Conservation (phyloP, 1,140 invertebrate genomes). For the Drosophila ercepeae region DNA sequence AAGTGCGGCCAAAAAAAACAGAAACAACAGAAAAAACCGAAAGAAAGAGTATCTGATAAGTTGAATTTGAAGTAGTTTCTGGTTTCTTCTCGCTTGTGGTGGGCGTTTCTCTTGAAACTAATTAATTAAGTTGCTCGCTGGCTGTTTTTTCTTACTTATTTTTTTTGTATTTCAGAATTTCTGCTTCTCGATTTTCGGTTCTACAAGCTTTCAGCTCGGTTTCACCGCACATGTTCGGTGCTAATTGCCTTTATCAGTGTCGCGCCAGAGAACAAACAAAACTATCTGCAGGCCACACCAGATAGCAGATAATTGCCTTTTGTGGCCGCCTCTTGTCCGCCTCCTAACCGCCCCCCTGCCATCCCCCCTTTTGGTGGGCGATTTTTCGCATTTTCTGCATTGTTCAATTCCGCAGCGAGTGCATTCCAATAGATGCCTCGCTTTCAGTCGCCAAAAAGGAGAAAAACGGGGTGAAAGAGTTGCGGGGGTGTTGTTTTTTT, state of each 20-base stretch:
- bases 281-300: slow-evolving; percentile 55
- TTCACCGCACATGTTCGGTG: slow-evolving; percentile 62
- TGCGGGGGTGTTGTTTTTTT: slow-evolving; percentile 1
- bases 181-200: neutral
- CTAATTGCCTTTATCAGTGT: slow-evolving; percentile 76
- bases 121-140: slow-evolving; percentile 63
- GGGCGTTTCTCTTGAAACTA: slow-evolving; percentile 34
- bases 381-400: slow-evolving; percentile 20
- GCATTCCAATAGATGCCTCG: slow-evolving; percentile 47
- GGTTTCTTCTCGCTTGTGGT: neutral
- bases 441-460: neutral
- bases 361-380: neutral
- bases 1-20: slow-evolving; percentile 2
- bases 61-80: neutral
- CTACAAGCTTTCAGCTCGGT: slow-evolving; percentile 5
- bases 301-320: slow-evolving; percentile 34
- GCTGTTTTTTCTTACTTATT: slow-evolving; percentile 28
- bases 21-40: neutral
- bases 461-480: neutral
- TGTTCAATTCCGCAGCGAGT: slow-evolving; percentile 21
- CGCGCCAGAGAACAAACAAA: slow-evolving; percentile 70
- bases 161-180: slow-evolving; percentile 16
- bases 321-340: neutral
- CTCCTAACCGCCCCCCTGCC: neutral
- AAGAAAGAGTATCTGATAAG: slow-evolving; percentile 11